A percentile compares a stretch with the other conserved stretches of the same genome.
These are phyloP conservation scores for Drosophila sproati DNA, from an alignment of 1,140 invertebrate species.

Conservation along the genomic window DNA sequence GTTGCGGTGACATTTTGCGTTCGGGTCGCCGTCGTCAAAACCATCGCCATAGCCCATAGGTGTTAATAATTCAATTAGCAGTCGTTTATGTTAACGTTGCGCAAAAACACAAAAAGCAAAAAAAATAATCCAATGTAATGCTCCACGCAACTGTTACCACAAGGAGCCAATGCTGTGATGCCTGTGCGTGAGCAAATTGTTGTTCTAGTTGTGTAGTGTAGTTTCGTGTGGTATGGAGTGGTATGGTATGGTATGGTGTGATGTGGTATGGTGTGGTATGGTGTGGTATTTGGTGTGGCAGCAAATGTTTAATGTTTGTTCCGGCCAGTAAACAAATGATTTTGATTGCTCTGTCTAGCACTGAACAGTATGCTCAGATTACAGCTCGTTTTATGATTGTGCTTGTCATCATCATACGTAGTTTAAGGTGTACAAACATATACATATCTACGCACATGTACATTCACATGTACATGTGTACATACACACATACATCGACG, in stretches of 20 bases:
- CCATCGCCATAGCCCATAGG: conserved; percentile 54
- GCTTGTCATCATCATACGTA: conserved; percentile 1
- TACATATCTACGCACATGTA: background rate
- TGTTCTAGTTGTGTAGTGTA: conserved; percentile 1
- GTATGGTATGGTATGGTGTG: background rate
- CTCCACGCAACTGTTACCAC: conserved; percentile 73
- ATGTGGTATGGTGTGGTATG: background rate
- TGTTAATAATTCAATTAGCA: conserved; percentile 80
- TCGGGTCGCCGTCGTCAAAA: conserved; percentile 34
- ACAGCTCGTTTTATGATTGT: conserved; percentile 15
- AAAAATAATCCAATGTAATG: conserved; percentile 53
- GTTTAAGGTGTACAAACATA: conserved; percentile 5
- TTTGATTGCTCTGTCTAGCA: conserved; percentile 21
- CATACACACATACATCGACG: conserved; percentile 13
- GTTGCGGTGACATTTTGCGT: conserved; percentile 41
- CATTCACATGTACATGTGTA: background rate
- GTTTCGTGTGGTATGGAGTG: background rate
- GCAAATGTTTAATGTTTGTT: conserved; percentile 26
- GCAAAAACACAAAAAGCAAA: conserved; percentile 26
- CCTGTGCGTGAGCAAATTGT: conserved; percentile 5
- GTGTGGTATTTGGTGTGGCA: conserved; percentile 1
- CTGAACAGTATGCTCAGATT: conserved; percentile 18
- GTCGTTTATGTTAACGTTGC: conserved; percentile 66
- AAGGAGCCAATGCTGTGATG: conserved; percentile 38
- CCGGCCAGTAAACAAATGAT: conserved; percentile 53